Percentiles rank a stretch among this genome's conserved stretches.
Conservation (phyloP, 2,113 vertebrate species). For the Nothocercus julius region DNA sequence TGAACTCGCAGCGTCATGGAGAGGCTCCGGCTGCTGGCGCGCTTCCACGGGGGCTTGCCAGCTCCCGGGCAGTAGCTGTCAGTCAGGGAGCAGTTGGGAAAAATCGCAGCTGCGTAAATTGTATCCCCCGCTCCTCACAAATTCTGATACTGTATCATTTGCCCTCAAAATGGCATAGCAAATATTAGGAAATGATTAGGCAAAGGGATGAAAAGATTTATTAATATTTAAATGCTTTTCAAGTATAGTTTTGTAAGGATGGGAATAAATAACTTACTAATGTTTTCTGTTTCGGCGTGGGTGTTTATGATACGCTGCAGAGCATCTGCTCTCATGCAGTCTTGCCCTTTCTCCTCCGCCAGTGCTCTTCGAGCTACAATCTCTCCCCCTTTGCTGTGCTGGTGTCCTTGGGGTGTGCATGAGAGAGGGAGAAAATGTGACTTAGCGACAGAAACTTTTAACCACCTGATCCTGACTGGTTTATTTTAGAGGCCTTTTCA, state of each 20-base stretch:
- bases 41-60: background rate
- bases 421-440: background rate
- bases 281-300: background rate
- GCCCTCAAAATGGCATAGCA: background rate
- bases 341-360: background rate
- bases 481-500: background rate
- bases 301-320: background rate
- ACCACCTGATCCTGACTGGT: background rate
- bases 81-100: conserved; percentile 19
- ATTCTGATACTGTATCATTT: background rate
- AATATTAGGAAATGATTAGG: background rate
- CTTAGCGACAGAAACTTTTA: background rate
- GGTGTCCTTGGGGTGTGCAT: background rate
- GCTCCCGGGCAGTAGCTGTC: background rate
- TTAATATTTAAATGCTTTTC: background rate
- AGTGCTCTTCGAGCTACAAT: background rate
- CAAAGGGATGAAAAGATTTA: background rate
- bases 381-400: background rate
- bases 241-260: background rate
- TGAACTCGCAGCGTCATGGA: background rate
- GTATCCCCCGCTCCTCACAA: background rate
- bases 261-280: background rate
- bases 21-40: background rate
- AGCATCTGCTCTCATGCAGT: background rate
- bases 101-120: conserved; percentile 27